A percentile compares a stretch with the other conserved stretches of the same genome.
Evolutionary conservation across 2,797 vertebrate genomes (phyloP).

Genomic region (Platalea minor): DNA sequence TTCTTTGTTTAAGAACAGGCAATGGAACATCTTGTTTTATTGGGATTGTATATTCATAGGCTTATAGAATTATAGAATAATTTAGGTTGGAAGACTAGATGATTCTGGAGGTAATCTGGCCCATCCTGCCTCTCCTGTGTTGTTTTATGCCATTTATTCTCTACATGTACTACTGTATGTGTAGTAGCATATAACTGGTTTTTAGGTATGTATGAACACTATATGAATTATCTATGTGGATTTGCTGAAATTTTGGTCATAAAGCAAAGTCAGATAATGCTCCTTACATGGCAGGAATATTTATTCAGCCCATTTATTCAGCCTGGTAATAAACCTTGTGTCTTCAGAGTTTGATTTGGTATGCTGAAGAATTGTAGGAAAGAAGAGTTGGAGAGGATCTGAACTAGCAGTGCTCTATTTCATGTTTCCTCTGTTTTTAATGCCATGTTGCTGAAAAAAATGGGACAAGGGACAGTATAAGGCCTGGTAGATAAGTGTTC

Average conservation of each 20-base stretch:
- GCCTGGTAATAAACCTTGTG: neutral
- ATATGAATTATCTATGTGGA: neutral
- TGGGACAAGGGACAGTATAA: neutral
- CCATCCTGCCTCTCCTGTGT: neutral
- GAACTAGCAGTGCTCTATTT: neutral
- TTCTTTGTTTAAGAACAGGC: neutral
- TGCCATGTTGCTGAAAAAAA: neutral
- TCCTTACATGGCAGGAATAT: neutral
- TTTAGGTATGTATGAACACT: neutral
- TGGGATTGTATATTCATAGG: neutral
- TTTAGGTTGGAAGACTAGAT: neutral
- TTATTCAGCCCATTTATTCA: neutral
- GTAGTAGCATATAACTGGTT: neutral
- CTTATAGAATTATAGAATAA: neutral
- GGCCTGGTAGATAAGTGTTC: neutral
- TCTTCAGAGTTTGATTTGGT: neutral
- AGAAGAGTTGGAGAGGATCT: neutral
- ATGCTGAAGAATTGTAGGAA: neutral
- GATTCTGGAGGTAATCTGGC: neutral
- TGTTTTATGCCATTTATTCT: neutral
- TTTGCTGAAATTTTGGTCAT: neutral
- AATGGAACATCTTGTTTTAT: neutral
- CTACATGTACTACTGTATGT: neutral
- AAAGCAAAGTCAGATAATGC: neutral
- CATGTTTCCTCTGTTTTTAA: neutral